A percentile compares a stretch with the other conserved stretches of the same genome.
phyloP scores from a whole-genome alignment of 2,797 vertebrate species.

The Rhynchotus rufescens region DNA sequence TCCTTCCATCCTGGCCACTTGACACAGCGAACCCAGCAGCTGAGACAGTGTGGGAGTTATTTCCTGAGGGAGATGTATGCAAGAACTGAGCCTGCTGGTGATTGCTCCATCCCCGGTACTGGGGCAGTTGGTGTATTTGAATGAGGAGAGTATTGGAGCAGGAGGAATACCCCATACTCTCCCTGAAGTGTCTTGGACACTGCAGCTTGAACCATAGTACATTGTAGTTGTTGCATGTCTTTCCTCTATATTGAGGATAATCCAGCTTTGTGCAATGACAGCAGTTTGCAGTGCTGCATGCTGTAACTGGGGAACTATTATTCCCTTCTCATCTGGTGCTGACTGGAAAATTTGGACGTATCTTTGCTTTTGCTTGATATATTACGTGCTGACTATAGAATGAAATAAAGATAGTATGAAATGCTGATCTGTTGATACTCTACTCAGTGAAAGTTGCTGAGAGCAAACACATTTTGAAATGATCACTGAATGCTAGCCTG shows the following conservation, averaged over 20 bases:
- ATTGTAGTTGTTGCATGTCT: background rate
- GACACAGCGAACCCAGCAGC: background rate
- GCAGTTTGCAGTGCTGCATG: background rate
- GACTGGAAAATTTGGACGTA: constrained; percentile 5
- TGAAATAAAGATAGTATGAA: constrained; percentile 3
- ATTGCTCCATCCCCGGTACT: background rate
- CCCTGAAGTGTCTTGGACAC: rapidly evolving
- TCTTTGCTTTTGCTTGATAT: constrained; percentile 5
- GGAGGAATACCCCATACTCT: background rate
- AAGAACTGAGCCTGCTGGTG: background rate
- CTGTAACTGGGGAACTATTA: background rate
- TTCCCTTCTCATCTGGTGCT: background rate
- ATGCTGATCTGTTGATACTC: background rate
- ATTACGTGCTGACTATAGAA: background rate
- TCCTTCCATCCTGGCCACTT: background rate
- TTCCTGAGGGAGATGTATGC: background rate
- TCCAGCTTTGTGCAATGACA: background rate
- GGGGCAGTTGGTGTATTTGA: background rate
- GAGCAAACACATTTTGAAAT: constrained; percentile 20
- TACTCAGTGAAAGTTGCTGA: background rate
- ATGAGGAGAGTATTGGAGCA: background rate
- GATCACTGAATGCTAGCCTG: background rate
- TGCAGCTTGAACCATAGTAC: rapidly evolving
- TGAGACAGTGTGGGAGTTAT: background rate
- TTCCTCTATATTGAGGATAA: background rate